Evolutionary conservation across 2,888 invertebrate genomes (phyloP).

Genomic region (Leptinotarsa rubiginosa): DNA sequence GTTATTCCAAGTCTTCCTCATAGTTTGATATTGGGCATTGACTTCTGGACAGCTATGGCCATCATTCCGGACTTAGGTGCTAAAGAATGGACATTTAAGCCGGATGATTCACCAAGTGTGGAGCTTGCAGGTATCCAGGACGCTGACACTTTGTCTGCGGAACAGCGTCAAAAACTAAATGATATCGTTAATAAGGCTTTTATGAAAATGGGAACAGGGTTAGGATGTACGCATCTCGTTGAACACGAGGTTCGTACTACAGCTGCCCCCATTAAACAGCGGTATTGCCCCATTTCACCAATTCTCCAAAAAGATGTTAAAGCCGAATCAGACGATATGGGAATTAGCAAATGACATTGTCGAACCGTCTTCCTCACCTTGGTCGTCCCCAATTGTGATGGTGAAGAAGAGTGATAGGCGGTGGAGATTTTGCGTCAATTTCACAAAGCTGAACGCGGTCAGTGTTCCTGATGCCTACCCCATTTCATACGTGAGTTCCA

Average conservation of each 20-base stretch:
- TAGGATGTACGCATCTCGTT: not conserved
- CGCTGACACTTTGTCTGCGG: too few relatives aligned
- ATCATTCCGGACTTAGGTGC: constrained; percentile 23
- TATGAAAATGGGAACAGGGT: not conserved
- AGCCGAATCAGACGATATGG: not conserved
- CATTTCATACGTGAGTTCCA: constrained; percentile 27
- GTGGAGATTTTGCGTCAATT: constrained; percentile 50
- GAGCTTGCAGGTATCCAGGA: not conserved
- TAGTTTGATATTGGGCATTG: constrained; percentile 29
- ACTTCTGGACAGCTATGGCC: constrained; percentile 27
- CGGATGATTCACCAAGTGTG: not conserved
- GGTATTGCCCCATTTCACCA: not conserved
- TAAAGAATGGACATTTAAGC: constrained; percentile 16
- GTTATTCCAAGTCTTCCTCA: constrained; percentile 27
- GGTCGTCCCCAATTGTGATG: constrained; percentile 51
- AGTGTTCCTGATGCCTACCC: constrained; percentile 40
- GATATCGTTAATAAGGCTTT: not conserved
- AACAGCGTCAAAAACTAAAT: too few relatives aligned
- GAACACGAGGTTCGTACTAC: not conserved
- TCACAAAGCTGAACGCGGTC: constrained; percentile 44
- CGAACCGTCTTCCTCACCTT: constrained; percentile 46
- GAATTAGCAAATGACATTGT: not conserved
- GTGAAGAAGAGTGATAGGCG: constrained; percentile 56
- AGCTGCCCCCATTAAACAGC: not conserved
- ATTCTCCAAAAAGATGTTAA: not conserved